A percentile compares a stretch with the other conserved stretches of the same genome.
These are phyloP conservation scores for Podotricha telesiphe DNA, from an alignment of 2,888 invertebrate genomes.

Conservation along the genomic window DNA sequence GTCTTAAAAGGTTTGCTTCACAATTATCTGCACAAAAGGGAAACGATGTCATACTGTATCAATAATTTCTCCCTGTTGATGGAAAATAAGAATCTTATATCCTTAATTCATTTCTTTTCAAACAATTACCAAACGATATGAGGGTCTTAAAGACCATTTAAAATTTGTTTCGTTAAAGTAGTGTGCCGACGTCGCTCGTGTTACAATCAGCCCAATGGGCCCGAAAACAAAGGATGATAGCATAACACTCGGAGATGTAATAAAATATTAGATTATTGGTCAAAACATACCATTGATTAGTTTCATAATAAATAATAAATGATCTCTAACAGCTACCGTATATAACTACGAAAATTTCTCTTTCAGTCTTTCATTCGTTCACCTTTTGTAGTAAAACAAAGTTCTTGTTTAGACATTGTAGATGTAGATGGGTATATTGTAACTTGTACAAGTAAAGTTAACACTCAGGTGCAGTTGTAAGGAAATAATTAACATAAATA, in stretches of 20 bases:
- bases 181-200: slow-evolving; percentile 19
- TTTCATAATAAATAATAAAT: slow-evolving; percentile 47
- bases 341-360: slow-evolving; percentile 8
- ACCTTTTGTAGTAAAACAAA: background rate
- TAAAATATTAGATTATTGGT: slow-evolving; percentile 62
- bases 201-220: slow-evolving; percentile 45
- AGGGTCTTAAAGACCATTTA: slow-evolving; percentile 28
- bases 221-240: slow-evolving; percentile 66
- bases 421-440: background rate
- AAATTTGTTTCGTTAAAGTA: background rate
- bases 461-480: background rate
- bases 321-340: slow-evolving; percentile 8
- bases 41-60: too few relatives aligned
- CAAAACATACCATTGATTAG: slow-evolving; percentile 73
- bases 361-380: slow-evolving; percentile 1
- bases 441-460: background rate
- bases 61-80: too few relatives aligned
- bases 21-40: too few relatives aligned
- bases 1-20: too few relatives aligned
- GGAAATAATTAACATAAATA: slow-evolving; percentile 16
- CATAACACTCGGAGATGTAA: slow-evolving; percentile 62
- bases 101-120: too few relatives aligned
- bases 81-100: too few relatives aligned
- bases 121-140: background rate
- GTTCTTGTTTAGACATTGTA: background rate